Conservation (phyloP, 1,140 invertebrate species). For the Diorhabda sublineata region DNA sequence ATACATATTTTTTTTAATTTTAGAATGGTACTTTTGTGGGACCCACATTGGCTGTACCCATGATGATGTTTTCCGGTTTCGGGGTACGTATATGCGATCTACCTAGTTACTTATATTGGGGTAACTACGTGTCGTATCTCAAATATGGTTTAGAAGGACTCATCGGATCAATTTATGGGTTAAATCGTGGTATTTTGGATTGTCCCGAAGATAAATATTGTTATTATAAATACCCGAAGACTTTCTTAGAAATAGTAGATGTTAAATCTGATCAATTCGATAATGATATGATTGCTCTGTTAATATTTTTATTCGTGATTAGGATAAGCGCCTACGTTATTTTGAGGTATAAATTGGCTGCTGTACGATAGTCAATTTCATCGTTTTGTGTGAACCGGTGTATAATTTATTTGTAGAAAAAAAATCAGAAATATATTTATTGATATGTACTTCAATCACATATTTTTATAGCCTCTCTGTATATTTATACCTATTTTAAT, state of each 20-base stretch:
- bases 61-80: constrained; percentile 87
- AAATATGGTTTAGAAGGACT: constrained; percentile 84
- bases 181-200: constrained; percentile 59
- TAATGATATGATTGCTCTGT: constrained; percentile 73
- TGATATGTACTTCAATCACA: no score
- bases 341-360: constrained; percentile 71
- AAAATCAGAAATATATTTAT: no score
- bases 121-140: constrained; percentile 82
- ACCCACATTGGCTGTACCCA: constrained; percentile 70
- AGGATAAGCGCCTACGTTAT: constrained; percentile 73
- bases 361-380: constrained; percentile 52
- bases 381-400: no score
- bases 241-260: constrained; percentile 73
- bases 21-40: constrained; percentile 80
- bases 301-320: constrained; percentile 65
- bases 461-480: no score
- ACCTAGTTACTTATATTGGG: constrained; percentile 79
- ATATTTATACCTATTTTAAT: no score
- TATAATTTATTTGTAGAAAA: no score
- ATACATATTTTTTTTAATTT: constrained; percentile 26
- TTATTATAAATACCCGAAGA: constrained; percentile 69
- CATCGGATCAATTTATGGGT: constrained; percentile 77
- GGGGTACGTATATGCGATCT: constrained; percentile 72
- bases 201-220: constrained; percentile 66
- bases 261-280: constrained; percentile 78